Evolutionary conservation across 2,113 vertebrate species (phyloP), one percentile per base, ranked within the genome.

Genomic region (Progne subis): DNA sequence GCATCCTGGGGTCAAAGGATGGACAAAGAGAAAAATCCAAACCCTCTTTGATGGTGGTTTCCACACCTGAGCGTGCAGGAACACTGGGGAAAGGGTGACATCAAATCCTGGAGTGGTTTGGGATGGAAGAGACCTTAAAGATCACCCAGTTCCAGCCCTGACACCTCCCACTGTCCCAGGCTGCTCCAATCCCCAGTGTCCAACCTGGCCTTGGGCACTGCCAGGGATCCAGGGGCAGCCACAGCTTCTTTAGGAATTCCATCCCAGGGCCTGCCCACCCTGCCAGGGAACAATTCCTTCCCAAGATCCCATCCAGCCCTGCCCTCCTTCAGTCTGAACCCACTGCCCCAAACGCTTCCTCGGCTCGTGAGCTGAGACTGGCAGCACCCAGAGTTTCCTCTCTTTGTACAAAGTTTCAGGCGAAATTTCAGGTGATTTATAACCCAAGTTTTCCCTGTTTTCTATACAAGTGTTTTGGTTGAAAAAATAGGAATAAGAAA

Each of bases 211-310:
- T 71, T 7, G 75, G 57, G 0, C 34, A 72, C 17, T 80, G 1
- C 59, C 59, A 74, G 52, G 59, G 68, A 81, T 88, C 24, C 74
- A 87, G 57, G 49, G 49, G 56, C 47, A 79, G 64, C 71, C 71
- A 11, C 71, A 86, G 37, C 72, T 18, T 3, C 18, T 78, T 56
- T 53, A 56, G 28, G 6, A 6, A 56, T 3, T 5, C 25, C 2
- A 4, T 24, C 0, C 31, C 60, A 47, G 32, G 0, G 0, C 17
- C 9, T 77, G 0, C 13, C 13, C 53, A 50, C 7, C 44, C 26
- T 69, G 0, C 3, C 50, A 50, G 67, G 20, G 21, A 44, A 15
- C 1, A 57, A 44, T 65, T 81, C 52, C 57, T 31, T 1, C 28
- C 37, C 44, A 10, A 49, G 3, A 49, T 49, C 65, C 47, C 81